Evolutionary conservation across 30 jellyfish, hydroid and myxozoan genomes (phyloP), one percentile per base, ranked within the genome.

Genomic region (Aurelia coerulea): DNA sequence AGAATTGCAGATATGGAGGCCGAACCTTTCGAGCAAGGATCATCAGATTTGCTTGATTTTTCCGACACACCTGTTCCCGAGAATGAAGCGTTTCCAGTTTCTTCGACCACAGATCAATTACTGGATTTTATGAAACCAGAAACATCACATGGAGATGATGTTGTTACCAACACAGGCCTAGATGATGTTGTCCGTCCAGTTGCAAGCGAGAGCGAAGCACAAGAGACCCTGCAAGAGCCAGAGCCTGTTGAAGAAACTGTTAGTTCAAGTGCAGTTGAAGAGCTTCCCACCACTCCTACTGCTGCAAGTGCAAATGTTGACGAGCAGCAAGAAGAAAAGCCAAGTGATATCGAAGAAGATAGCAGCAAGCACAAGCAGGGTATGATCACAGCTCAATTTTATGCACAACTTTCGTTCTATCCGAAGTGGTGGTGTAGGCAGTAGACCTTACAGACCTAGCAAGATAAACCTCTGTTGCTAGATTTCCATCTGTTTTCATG

Each of bases 41-140:
- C 85, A 10, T 62, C 64, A 73, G 82, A 73, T 63, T 49, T 84
- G 65, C 76, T 73, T 56, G 87, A 73, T 70, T 62, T 74, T 13
- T 60, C 69, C 49, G 93, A 84, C 79, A 59, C 92, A 63, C 93
- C 84, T 59, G 83, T 65, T 65, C 29, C 51, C 29, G 75, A 73
- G 31, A 62, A 39, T n/a, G 93, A 84, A 32, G 93, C 64, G 35
- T 66, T 76, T 56, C 93, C 93, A 33, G 78, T 84, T 78, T 84
- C 93, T 32, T 73, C 93, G 29, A 84, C 93, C 87, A 73, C 93
- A 73, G 93, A 84, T 65, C 87, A 84, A 52, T 71, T 84, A 32
- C 8, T 65, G 82, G 93, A 84, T 74, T 84, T 73, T 18, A 23
- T 68, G 70, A 73, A 73, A 50, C 93, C 93, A 73, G 93, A 84